phyloP scores from a whole-genome alignment of 2,113 vertebrate species.

The Trematocara zebra region DNA sequence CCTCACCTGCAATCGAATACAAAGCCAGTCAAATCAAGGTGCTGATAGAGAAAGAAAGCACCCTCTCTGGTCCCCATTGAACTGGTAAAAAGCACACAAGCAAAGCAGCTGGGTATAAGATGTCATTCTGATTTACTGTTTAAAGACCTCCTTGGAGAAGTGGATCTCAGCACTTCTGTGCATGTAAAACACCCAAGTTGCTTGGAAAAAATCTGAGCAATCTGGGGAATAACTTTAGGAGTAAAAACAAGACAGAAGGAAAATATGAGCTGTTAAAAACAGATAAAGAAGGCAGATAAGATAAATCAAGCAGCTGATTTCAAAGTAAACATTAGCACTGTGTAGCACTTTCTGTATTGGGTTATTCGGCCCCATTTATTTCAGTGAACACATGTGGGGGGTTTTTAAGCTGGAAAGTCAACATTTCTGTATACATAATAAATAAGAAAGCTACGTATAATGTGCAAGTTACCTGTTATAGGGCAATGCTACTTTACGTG shows the following conservation, averaged over 20 bases:
- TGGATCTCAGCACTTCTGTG: neutral
- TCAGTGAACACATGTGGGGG: neutral
- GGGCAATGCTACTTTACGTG: neutral
- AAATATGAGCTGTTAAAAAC: neutral
- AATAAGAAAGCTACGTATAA: neutral
- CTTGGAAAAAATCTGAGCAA: neutral
- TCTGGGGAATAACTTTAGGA: neutral
- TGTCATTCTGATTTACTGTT: slow-evolving; percentile 9
- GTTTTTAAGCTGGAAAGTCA: neutral
- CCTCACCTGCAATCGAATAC: neutral
- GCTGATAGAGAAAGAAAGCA: neutral
- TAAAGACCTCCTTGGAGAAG: neutral
- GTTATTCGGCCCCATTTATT: neutral
- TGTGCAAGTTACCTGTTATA: neutral
- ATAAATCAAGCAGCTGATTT: neutral
- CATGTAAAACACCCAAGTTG: neutral
- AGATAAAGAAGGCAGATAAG: neutral
- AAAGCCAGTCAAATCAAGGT: neutral
- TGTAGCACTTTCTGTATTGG: neutral
- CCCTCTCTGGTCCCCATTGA: neutral
- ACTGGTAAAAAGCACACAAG: neutral
- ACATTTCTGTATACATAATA: neutral
- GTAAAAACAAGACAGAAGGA: neutral
- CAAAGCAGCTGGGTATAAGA: neutral
- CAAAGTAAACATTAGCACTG: neutral